Evolutionary conservation across 2,113 vertebrate species (phyloP).

Genomic region (Anseranas semipalmata): DNA sequence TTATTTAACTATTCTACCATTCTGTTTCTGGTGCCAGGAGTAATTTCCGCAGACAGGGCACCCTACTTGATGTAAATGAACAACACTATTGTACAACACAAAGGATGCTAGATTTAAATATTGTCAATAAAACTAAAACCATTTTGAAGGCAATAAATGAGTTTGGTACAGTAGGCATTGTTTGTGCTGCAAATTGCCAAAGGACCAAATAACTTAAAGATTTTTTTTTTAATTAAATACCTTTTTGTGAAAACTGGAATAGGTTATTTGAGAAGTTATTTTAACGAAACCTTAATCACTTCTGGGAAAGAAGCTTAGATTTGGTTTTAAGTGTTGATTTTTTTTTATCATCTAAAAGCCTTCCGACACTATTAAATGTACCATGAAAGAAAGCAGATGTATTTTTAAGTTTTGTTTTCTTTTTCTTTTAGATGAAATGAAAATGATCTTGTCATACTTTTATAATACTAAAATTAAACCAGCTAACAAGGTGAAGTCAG

Average conservation of each 20-base stretch:
- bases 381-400: conserved; percentile 72
- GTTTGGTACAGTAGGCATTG: conserved; percentile 80
- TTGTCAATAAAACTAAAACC: conserved; percentile 73
- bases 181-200: conserved; percentile 84
- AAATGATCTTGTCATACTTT: conserved; percentile 75
- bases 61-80: conserved; percentile 65
- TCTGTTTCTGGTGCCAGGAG: conserved; percentile 74
- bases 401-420: conserved; percentile 71
- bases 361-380: conserved; percentile 74
- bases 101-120: conserved; percentile 71
- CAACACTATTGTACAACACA: conserved; percentile 66
- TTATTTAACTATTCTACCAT: conserved; percentile 71
- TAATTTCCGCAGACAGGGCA: conserved; percentile 72
- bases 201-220: conserved; percentile 85
- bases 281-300: conserved; percentile 76
- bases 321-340: conserved; percentile 71
- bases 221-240: conserved; percentile 62
- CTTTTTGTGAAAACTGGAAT: conserved; percentile 78
- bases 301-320: conserved; percentile 75
- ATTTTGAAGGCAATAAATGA: conserved; percentile 82
- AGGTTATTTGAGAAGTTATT: conserved; percentile 72
- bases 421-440: conserved; percentile 73
- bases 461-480: conserved; percentile 76
- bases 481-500: conserved; percentile 78
- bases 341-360: conserved; percentile 73